Conservation (phyloP, 1,140 invertebrate genomes). For the Drosophila asahinai region DNA sequence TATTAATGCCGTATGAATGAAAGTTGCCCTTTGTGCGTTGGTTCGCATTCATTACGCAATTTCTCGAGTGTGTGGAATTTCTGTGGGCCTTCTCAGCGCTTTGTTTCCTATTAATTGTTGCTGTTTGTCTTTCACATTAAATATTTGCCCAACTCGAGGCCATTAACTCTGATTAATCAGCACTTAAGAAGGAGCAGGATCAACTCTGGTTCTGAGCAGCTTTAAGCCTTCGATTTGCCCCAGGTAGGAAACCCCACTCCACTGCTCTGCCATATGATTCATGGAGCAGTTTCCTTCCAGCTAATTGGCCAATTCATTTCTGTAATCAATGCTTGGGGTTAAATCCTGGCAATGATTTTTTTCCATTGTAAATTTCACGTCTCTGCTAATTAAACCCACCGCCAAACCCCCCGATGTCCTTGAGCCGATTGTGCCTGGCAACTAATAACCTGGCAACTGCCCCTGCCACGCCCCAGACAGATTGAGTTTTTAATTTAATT, state of each 20-base stretch:
- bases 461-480: conserved; percentile 21
- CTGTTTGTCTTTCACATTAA: conserved; percentile 37
- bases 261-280: conserved; percentile 19
- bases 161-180: conserved; percentile 76
- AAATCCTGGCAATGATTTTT: conserved; percentile 23
- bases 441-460: conserved; percentile 60
- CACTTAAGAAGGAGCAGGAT: conserved; percentile 49
- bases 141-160: conserved; percentile 32
- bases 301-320: conserved; percentile 39
- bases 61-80: conserved; percentile 36
- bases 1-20: conserved; percentile 74
- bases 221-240: conserved; percentile 30
- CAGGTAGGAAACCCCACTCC: background rate
- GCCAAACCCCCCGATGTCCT: background rate
- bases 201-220: conserved; percentile 18
- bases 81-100: conserved; percentile 21
- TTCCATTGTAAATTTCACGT: background rate
- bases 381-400: conserved; percentile 22
- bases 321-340: conserved; percentile 15
- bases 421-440: conserved; percentile 34
- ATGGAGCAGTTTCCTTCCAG: conserved; percentile 20
- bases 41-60: conserved; percentile 51
- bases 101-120: conserved; percentile 68
- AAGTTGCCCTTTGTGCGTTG: conserved; percentile 60
- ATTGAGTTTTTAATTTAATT: conserved; percentile 62